Base-by-base conservation (phyloP, 2,797 vertebrate species). In the Macrochelys suwanniensis region DNA sequence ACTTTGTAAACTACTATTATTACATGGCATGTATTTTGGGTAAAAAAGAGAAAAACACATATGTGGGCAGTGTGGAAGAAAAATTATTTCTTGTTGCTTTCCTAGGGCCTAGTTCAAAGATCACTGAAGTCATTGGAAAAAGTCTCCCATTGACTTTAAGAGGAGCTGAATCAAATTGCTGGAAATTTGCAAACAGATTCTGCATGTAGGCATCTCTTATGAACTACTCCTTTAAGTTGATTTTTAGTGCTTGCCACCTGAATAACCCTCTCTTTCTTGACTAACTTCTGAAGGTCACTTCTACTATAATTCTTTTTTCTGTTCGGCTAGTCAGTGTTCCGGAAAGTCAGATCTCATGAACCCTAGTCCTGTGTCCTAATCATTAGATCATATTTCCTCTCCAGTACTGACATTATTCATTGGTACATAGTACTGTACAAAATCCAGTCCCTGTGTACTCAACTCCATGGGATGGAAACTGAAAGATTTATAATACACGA, bases 331-430 rank as follows among this genome's bases (percentile, higher is more conserved):
- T 85, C 53, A 50, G 15, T 31, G 54, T 50, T 89, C 9, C 12
- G 57, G 49, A 65, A 5, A 37, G n/a, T 54, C 78, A 47, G 9
- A 4, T 31, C 82, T 84, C 17, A 0, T 31, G 28, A 76, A 19
- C 28, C 25, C 13, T 16, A 1, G 0, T 42, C n/a, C 56, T 0
- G 0, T 11, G 1, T 71, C 65, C 23, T 26, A 17, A 33, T 71
- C 42, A 2, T 7, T 65, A 83, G 5, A 16, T 25, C 23, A 3
- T 11, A 1, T 21, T 42, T 81, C 37, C 25, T 85, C 42, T 80
- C 15, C 56, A 5, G 33, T 42, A 7, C 3, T 2, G 10, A 57
- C 49, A 45, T 33, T 11, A 19, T 68, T 82, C 76, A 47, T 31
- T 49, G 84, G 2, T 0, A 0, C 5, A 16, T 11, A 71, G 15